phyloP scores from a whole-genome alignment of 2,888 invertebrate genomes.

The Zaprionus obscuricornis region DNA sequence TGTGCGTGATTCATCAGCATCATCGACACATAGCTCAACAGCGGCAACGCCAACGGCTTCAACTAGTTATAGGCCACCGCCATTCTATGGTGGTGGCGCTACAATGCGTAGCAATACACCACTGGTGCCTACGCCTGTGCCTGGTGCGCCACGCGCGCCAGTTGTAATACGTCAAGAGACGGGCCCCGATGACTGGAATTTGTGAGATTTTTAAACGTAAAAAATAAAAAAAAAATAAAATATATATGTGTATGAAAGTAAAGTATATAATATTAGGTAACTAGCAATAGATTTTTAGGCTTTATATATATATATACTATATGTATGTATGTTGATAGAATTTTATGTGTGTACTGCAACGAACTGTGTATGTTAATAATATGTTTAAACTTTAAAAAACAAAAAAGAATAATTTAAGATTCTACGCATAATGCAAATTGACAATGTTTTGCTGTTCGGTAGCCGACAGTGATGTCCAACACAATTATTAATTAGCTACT shows the following conservation, averaged over 20 bases:
- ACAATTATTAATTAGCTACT: conserved; percentile 47
- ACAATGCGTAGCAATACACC: conserved; percentile 54
- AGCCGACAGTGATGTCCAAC: conserved; percentile 26
- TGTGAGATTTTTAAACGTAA: conserved; percentile 68
- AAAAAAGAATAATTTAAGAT: conserved; percentile 39
- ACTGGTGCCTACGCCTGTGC: conserved; percentile 67
- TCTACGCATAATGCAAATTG: conserved; percentile 48
- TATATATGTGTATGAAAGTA: conserved; percentile 28
- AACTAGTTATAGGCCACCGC: conserved; percentile 56
- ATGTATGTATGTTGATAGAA: conserved; percentile 25
- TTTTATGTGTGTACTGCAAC: conserved; percentile 29
- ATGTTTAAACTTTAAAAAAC: too few relatives aligned
- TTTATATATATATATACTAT: conserved; percentile 17
- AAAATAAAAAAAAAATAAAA: conserved; percentile 29
- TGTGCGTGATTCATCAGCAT: conserved; percentile 66
- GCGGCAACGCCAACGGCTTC: conserved; percentile 50
- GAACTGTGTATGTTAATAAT: conserved; percentile 54
- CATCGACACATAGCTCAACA: conserved; percentile 64
- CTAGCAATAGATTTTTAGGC: neutral
- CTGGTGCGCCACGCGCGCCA: conserved; percentile 62
- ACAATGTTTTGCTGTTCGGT: conserved; percentile 45
- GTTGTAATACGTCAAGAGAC: conserved; percentile 59
- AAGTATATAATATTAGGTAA: too few relatives aligned
- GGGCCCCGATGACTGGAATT: conserved; percentile 75
- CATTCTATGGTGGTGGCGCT: conserved; percentile 52